phyloP scores from a whole-genome alignment of 2,888 invertebrate species.

The Clepsis dumicolana region DNA sequence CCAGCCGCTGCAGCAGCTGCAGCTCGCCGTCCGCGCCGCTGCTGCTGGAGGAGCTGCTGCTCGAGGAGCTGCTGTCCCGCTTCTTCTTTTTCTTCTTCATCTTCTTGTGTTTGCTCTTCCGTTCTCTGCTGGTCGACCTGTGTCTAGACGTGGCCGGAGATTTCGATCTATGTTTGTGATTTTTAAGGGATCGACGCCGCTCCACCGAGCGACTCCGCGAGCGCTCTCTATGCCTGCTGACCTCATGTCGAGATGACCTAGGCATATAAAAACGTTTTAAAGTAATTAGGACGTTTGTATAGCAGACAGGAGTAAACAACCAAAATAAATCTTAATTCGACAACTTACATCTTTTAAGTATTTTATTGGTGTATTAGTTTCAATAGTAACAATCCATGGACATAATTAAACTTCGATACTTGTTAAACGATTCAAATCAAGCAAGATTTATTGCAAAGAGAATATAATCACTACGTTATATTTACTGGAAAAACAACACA shows the following conservation, averaged over 20 bases:
- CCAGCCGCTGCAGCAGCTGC: slow-evolving; percentile 90
- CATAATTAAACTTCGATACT: not conserved
- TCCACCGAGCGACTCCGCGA: slow-evolving; percentile 62
- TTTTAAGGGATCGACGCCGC: slow-evolving; percentile 52
- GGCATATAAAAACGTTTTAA: not conserved
- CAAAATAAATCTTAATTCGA: not conserved
- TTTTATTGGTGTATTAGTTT: not conserved
- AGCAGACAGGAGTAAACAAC: not conserved
- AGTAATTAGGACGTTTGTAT: slow-evolving; percentile 26
- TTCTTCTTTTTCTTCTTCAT: slow-evolving; percentile 69
- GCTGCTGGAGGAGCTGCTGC: slow-evolving; percentile 52
- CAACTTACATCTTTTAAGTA: not conserved
- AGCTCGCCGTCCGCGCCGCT: slow-evolving; percentile 85
- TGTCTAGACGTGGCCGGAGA: slow-evolving; percentile 54
- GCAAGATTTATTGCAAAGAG: not conserved
- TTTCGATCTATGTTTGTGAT: slow-evolving; percentile 53
- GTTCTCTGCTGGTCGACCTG: slow-evolving; percentile 59
- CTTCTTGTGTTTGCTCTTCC: slow-evolving; percentile 62
- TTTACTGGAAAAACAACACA: not conserved
- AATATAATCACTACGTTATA: too few species aligned
- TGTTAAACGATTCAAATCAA: too few species aligned
- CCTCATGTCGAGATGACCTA: slow-evolving; percentile 71
- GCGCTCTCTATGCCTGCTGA: slow-evolving; percentile 55
- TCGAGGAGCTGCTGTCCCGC: slow-evolving; percentile 61
- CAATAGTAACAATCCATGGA: not conserved